These are phyloP conservation scores for Tetragnatha montana DNA, from an alignment of 2,888 invertebrate genomes.

Conservation along the genomic window DNA sequence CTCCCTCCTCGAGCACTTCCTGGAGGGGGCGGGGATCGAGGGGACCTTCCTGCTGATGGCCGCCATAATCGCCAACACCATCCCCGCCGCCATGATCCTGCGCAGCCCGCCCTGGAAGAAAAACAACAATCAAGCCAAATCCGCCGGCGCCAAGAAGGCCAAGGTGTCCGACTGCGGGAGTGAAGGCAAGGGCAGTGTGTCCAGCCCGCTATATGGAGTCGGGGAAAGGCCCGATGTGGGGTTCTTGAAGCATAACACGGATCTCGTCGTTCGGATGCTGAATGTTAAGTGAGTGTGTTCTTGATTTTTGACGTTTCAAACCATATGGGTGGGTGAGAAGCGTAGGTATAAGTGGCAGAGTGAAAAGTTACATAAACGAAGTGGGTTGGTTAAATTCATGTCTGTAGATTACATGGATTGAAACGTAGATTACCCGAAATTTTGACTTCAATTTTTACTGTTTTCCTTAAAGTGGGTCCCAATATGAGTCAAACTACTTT, in stretches of 20 bases:
- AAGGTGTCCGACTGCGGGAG: not conserved
- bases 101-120: conserved; percentile 45
- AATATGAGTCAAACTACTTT: too few species aligned
- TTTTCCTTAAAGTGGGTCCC: too few species aligned
- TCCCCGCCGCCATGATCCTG: conserved; percentile 56
- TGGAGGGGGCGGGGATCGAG: conserved; percentile 50
- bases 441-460: too few species aligned
- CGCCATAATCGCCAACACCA: conserved; percentile 63
- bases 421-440: too few species aligned
- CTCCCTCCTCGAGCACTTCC: conserved; percentile 51
- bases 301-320: too few species aligned
- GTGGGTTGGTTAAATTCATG: too few species aligned
- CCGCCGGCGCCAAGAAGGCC: not conserved
- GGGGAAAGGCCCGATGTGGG: not conserved
- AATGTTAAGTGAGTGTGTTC: not conserved
- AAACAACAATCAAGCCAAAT: not conserved
- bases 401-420: too few species aligned
- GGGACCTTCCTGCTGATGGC: conserved; percentile 70
- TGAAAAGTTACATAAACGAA: too few species aligned
- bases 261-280: not conserved
- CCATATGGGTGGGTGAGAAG: too few species aligned
- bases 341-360: too few species aligned
- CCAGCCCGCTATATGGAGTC: not conserved
- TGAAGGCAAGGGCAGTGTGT: not conserved
- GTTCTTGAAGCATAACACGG: not conserved